Evolutionary conservation across 2,888 invertebrate species (phyloP), one percentile per base, ranked within the genome.

Genomic region (Ligdia adustata): DNA sequence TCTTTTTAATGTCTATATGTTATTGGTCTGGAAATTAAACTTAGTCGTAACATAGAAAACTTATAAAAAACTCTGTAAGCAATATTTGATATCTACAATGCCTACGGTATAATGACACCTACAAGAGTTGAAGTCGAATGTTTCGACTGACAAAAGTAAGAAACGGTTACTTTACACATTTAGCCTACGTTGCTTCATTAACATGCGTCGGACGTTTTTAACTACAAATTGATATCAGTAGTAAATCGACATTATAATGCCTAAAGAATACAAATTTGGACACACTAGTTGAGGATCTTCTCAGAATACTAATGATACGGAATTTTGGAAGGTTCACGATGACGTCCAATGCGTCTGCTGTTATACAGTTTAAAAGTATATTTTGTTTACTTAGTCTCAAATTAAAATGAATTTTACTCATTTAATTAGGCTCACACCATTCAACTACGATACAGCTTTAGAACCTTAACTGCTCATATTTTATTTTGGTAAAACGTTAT

Each of bases 181-280:
- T 33, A 68, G 62, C 59, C 60, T 60, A 59, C 62, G 59, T 60
- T 53, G 22, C 31, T 49, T 51, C 49, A 43, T 72, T 78, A 69
- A 68, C 64, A 71, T 84, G 83, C 81, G 76, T 27, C 40, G 46
- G 50, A 53, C 64, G 69, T 70, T 75, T 58, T 57, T 65, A 69
- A 82, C 72, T 79, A 87, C 84, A 83, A 81, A 87, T 87, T 83
- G 84, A 87, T 88, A 86, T 87, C 83, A 73, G 82, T 68, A 75
- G 76, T 80, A 84, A 84, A 86, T 85, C 86, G 82, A 75, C 67
- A 62, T 62, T 55, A 67, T 60, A 50, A 50, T 72, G 75, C 60
- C 67, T 66, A 64, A 57, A 62, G 84, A 79, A 86, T 85, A 84
- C 79, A 65, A 82, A 85, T 57, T 55, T 54, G 72, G 64, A 74